Conservation (phyloP, 2,888 invertebrate species). For the Synanthedon vespiformis region DNA sequence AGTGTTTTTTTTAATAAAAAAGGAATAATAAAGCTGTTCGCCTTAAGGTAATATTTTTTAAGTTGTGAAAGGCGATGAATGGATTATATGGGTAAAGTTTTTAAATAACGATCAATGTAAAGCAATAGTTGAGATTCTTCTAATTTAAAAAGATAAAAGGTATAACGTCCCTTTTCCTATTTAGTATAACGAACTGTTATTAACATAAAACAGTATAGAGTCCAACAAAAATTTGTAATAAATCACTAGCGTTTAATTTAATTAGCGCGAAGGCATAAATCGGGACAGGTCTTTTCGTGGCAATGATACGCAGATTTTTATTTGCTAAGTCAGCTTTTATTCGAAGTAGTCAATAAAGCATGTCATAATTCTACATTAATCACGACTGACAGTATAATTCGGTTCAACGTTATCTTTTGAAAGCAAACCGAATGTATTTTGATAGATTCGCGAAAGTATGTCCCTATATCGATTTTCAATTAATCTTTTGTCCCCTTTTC, state of each 20-base stretch:
- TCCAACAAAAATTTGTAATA: slow-evolving; percentile 5
- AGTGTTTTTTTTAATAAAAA: too few species aligned
- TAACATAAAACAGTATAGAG: neutral
- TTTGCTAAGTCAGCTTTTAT: slow-evolving; percentile 28
- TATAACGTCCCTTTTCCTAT: too few species aligned
- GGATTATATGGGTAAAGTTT: too few species aligned
- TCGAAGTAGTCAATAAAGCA: slow-evolving; percentile 42
- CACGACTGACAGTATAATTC: slow-evolving; percentile 56
- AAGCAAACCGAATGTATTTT: slow-evolving; percentile 57
- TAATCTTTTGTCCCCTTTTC: slow-evolving; percentile 60
- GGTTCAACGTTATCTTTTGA: slow-evolving; percentile 45
- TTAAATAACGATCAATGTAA: too few species aligned
- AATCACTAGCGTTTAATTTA: slow-evolving; percentile 18
- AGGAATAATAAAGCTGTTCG: too few species aligned
- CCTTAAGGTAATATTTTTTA: too few species aligned
- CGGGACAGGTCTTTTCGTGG: slow-evolving; percentile 14
- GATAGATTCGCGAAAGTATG: slow-evolving; percentile 57
- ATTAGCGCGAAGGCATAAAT: slow-evolving; percentile 13
- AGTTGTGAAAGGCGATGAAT: too few species aligned
- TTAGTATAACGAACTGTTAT: neutral
- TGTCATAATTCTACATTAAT: slow-evolving; percentile 57
- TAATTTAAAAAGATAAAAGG: too few species aligned
- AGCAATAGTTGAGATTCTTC: too few species aligned
- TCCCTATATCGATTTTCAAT: slow-evolving; percentile 61
- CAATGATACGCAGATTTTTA: slow-evolving; percentile 27